Evolutionary conservation across 2,888 invertebrate species (phyloP), one percentile per base, ranked within the genome.

Genomic region (Stenolophus ochropezus): DNA sequence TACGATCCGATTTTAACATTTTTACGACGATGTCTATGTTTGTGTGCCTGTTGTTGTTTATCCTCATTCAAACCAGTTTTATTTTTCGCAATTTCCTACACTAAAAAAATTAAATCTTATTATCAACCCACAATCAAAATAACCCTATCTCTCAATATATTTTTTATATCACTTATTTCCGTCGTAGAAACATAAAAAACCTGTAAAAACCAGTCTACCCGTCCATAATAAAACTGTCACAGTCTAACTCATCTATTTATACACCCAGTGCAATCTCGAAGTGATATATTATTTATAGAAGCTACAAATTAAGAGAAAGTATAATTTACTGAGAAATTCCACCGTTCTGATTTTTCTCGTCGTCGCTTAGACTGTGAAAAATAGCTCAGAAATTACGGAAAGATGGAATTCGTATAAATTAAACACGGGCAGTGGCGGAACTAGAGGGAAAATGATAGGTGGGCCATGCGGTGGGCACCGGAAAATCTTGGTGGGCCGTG

Each of bases 201-300:
- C 33, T 11, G 33, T 42, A 42, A 3, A 42, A 42, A 42, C 11
- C 33, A 6, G 11, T 42, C 33, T 21, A 25, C 20, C 23, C 23
- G 23, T 61, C 25, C n/a, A n/a, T 74, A 74, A 74, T 74, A 74
- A 74, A 74, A 74, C 23, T 74, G 74, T 74, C 74, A 74, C 74
- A 58, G n/a, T 42, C n/a, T 51, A 21, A 20, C 51, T 20, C n/a
- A 14, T 23, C 58, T 76, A 76, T 56, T 27, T 33, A 33, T 76
- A 58, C n/a, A 16, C 47, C 6, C n/a, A 3, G 20, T 76, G 58
- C 76, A 76, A 76, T 56, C 58, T 27, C 27, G 56, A 18, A 58
- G 42, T 33, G 58, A 76, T 76, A 33, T 53, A 76, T 25, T 76
- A 76, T 76, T 76, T 58, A 76, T 76, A 76, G 76, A 76, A 76